A percentile compares a stretch with the other conserved stretches of the same genome.
Conservation (phyloP, 2,888 invertebrate species). For the Norana najaformis region DNA sequence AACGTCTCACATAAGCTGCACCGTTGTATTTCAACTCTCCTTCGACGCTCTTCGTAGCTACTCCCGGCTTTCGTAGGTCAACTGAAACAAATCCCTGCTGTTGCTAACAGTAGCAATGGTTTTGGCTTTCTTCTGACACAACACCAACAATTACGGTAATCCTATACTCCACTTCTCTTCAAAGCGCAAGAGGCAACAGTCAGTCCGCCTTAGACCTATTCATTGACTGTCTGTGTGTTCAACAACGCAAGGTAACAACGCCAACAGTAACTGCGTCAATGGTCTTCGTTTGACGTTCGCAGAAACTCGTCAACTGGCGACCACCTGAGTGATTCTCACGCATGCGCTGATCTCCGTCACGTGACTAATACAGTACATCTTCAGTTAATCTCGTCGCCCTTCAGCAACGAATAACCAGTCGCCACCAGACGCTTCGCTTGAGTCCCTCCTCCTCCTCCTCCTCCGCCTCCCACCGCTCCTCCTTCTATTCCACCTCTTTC, state of each 20-base stretch:
- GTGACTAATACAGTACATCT: neutral
- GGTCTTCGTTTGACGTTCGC: neutral
- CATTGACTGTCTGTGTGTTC: neutral
- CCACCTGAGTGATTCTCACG: neutral
- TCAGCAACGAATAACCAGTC: neutral
- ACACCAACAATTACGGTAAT: neutral
- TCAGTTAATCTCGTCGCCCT: neutral
- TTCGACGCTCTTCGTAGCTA: neutral
- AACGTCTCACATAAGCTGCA: neutral
- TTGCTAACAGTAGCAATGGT: neutral
- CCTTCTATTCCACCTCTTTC: too few relatives aligned
- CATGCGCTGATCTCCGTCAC: neutral
- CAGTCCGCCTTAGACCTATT: neutral
- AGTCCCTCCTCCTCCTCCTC: too few relatives aligned
- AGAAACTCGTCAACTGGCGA: too few relatives aligned
- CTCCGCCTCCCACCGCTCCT: too few relatives aligned
- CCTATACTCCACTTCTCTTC: too few relatives aligned
- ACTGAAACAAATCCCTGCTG: neutral
- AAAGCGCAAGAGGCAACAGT: too few relatives aligned
- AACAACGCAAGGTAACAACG: neutral
- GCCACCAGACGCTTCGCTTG: too few relatives aligned
- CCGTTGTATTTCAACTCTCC: neutral
- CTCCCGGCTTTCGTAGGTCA: neutral
- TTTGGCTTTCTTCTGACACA: neutral
- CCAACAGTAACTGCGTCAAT: neutral